Percentiles rank a stretch among this genome's conserved stretches.
phyloP scores from a whole-genome alignment of 2,888 invertebrate species.

The Mythimna lalbum region DNA sequence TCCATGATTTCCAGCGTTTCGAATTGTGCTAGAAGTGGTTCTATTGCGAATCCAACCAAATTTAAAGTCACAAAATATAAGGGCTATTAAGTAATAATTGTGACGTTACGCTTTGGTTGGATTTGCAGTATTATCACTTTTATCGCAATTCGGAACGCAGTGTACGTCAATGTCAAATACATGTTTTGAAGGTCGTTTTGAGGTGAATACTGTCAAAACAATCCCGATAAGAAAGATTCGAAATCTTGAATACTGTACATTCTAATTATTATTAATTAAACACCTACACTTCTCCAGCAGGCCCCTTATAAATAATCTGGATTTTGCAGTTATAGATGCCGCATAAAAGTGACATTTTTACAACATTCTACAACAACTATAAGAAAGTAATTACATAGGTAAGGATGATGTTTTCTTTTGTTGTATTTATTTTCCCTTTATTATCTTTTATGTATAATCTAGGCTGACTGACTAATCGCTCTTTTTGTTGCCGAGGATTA shows the following conservation, averaged over 20 bases:
- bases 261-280: neutral
- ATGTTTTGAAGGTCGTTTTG: constrained; percentile 66
- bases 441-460: neutral
- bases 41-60: too few species aligned
- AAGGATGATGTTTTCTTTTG: constrained; percentile 21
- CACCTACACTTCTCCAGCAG: neutral
- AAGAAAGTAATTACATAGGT: constrained; percentile 38
- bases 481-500: neutral
- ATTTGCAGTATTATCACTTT: too few species aligned
- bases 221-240: constrained; percentile 44
- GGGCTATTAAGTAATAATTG: too few species aligned
- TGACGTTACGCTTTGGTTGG: too few species aligned
- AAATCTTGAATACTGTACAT: neutral
- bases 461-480: neutral
- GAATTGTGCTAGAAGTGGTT: too few species aligned
- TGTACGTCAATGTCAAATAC: too few species aligned
- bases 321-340: constrained; percentile 20
- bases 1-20: too few species aligned
- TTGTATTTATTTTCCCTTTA: neutral
- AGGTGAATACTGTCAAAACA: constrained; percentile 71
- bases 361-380: neutral
- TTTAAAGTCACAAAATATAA: too few species aligned
- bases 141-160: too few species aligned
- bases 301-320: neutral
- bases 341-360: constrained; percentile 15